Evolutionary conservation across 64 coral and sea anemone species (phyloP), one percentile per base, ranked within the genome.

Genomic region (Montipora capricornis): DNA sequence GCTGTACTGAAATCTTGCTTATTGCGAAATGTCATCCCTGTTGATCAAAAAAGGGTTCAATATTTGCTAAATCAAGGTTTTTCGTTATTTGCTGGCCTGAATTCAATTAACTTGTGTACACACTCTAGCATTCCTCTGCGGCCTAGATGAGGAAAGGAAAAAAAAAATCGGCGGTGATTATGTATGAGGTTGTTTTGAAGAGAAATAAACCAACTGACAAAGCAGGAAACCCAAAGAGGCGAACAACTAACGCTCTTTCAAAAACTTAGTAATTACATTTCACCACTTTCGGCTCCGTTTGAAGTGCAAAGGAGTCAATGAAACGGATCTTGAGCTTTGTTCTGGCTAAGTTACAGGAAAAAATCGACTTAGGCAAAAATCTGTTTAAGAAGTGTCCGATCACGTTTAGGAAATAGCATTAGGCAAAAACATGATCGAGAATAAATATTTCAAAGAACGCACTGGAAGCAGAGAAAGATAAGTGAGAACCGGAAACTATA

Each of bases 401-500:
- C 66, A 49, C 45, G 17, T 8, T 71, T 51, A 86, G 44, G 60
- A 86, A 86, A 86, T 86, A 69, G 46, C 64, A 86, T 68, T 20
- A 49, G 15, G 3, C 4, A 47, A 47, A 45, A 71, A 86, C 17
- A 9, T 86, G 62, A 50, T 68, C 45, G 66, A 86, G 71, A 73
- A 20, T 19, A 86, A 71, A 73, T 86, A 86, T 86, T 73, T 86
- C 4, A 67, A 22, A n/a, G 82, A 86, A 86, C 66, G 45, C 66
- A 86, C 82, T 86, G 66, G 82, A 86, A 86, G 44, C 76, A 86
- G 67, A 50, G 64, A 44, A 47, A 86, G 66, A 73, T 68, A 84
- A 60, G 14, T 71, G 82, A 86, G 46, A 64, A 86, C 82, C 82
- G 82, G 82, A 86, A 86, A 86, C 82, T 86, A 86, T 86, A 86